Conservation (phyloP, 2,888 invertebrate genomes). For the Leucania comma region DNA sequence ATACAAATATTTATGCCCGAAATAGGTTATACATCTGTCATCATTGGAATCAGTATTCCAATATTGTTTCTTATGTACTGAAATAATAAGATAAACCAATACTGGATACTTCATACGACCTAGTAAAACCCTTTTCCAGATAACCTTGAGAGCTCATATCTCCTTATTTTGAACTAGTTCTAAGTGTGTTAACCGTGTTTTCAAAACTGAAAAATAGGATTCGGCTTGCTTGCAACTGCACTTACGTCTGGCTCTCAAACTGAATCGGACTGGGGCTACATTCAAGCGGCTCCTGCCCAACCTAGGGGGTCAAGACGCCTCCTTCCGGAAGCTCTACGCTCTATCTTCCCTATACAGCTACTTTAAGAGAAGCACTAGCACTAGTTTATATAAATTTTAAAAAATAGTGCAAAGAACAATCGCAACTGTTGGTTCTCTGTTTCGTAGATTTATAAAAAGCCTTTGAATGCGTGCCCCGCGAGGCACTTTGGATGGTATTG, state of each 20-base stretch:
- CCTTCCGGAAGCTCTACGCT: too few species aligned
- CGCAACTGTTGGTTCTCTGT: too few species aligned
- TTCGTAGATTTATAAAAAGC: too few species aligned
- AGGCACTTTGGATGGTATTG: too few species aligned
- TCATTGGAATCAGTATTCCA: not conserved
- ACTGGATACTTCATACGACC: not conserved
- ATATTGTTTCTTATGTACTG: not conserved
- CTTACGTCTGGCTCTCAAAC: not conserved
- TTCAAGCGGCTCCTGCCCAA: too few species aligned
- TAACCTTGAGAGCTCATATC: slow-evolving; percentile 1
- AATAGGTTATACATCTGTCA: not conserved
- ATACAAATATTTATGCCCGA: slow-evolving; percentile 2
- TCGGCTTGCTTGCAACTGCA: too few species aligned
- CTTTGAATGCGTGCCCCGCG: too few species aligned
- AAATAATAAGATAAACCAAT: not conserved
- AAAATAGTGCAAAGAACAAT: too few species aligned
- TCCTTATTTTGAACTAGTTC: not conserved
- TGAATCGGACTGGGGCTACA: not conserved
- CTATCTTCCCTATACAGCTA: too few species aligned
- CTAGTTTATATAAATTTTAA: too few species aligned
- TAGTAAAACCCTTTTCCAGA: not conserved
- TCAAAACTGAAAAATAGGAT: not conserved
- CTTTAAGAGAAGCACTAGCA: too few species aligned
- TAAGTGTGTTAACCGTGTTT: not conserved
- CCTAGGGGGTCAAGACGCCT: too few species aligned